Conservation (phyloP, 2,797 vertebrate genomes). For the Dipus sagitta region DNA sequence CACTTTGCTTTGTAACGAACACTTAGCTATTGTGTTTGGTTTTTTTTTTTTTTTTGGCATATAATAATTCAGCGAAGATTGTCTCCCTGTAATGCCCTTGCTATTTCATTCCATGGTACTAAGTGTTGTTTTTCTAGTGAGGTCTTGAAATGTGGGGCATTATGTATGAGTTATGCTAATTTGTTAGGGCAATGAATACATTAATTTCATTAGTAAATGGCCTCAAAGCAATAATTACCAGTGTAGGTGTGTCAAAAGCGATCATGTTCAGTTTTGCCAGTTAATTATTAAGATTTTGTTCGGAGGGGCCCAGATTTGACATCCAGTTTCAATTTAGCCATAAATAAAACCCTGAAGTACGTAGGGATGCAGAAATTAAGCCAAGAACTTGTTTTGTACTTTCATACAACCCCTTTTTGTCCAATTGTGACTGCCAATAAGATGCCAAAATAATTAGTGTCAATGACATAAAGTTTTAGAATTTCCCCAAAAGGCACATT, state of each 20-base stretch:
- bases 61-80: constrained; percentile 88
- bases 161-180: constrained; percentile 99
- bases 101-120: constrained; percentile 88
- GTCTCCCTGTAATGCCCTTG: constrained; percentile 87
- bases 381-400: constrained; percentile 87
- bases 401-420: constrained; percentile 81
- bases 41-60: constrained; percentile 86
- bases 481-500: constrained; percentile 83
- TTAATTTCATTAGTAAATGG: constrained; percentile 99
- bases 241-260: constrained; percentile 99
- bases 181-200: constrained; percentile 99
- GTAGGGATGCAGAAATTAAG: constrained; percentile 89
- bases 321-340: constrained; percentile 91
- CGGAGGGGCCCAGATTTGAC: constrained; percentile 96
- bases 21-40: constrained; percentile 91
- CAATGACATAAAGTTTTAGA: constrained; percentile 83
- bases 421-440: constrained; percentile 85
- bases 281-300: constrained; percentile 99
- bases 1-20: constrained; percentile 89
- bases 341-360: constrained; percentile 91
- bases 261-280: constrained; percentile 99
- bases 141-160: constrained; percentile 97
- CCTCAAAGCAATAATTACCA: constrained; percentile 99
- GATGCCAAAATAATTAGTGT: constrained; percentile 89
- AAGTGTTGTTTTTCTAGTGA: constrained; percentile 89